Base-by-base conservation (phyloP, 1,140 invertebrate genomes). In the Hetaerina americana region DNA sequence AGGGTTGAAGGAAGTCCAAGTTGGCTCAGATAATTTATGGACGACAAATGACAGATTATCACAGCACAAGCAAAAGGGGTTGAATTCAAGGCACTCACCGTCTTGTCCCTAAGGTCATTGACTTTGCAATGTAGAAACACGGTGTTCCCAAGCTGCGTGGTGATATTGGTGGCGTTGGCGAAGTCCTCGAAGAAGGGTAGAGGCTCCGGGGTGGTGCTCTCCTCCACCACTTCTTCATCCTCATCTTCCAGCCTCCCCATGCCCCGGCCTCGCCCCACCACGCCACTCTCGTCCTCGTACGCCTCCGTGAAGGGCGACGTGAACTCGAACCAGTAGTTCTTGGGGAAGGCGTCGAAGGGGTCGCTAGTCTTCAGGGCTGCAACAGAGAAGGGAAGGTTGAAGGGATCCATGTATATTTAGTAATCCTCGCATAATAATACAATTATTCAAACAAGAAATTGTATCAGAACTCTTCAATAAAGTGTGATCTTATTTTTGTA, bases 91-190 rank as follows among this genome's bases (percentile, higher is more conserved):
- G 2, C 25, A 80, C 83, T 81, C 77, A 89, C 87, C 80, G 88
- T 90, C 82, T 90, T 89, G 72, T 90, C 89, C 26, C 87, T 86
- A 27, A 91, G 83, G 75, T 90, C 87, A 76, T 90, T 88, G 8
- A 91, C 87, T 74, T 85, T 82, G 77, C 89, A 91, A 75, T 90
- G 88, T 70, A 91, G 79, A 76, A 88, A 85, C 0, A 88, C 87
- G 28, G 85, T 83, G 26, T 83, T 85, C 0, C 88, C 88, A 3
- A 90, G 79, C 76, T 90, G 88, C 0, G 87, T 87, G 1, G 88
- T 89, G 75, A 90, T 85, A 77, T 89, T 90, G 66, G 85, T 83
- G 24, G 77, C 66, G 66, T 78, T 80, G 18, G 82, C 79, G 27
- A 84, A 82, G 74, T 87, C 86, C 74, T 87, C 87, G 75, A 88